phyloP scores from a whole-genome alignment of 2,113 vertebrate species.

The Pedionomus torquatus region DNA sequence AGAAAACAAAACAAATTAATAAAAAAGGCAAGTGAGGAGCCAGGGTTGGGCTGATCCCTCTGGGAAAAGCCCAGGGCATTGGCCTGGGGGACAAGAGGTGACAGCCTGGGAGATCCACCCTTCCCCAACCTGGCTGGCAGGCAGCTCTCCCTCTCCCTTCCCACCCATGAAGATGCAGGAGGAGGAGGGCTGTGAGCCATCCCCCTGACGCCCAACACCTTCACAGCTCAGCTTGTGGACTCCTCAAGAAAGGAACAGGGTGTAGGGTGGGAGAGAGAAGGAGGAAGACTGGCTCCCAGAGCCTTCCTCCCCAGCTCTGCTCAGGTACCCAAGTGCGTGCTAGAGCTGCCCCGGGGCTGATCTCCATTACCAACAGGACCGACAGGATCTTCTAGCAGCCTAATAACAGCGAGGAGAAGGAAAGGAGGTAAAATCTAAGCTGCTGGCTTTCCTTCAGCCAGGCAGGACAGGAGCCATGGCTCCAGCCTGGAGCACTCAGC shows the following conservation, averaged over 20 bases:
- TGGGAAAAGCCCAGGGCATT: not conserved
- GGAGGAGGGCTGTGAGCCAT: rapidly evolving
- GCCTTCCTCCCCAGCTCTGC: not conserved
- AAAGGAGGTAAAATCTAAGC: not conserved
- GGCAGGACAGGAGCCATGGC: not conserved
- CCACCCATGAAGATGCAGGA: not conserved
- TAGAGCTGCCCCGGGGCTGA: not conserved
- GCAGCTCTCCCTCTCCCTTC: too few relatives aligned
- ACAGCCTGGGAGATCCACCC: not conserved
- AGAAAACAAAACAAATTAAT: too few relatives aligned
- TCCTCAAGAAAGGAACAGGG: not conserved
- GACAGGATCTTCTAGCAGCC: not conserved
- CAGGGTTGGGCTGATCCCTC: not conserved
- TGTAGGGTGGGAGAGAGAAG: too few relatives aligned
- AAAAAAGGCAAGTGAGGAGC: not conserved
- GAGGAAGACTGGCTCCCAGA: not conserved
- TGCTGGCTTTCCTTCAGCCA: not conserved
- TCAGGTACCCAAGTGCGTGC: not conserved
- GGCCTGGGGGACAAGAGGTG: not conserved
- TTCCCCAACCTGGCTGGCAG: not conserved
- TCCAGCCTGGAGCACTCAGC: not conserved
- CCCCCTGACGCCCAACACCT: too few relatives aligned
- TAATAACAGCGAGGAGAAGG: not conserved
- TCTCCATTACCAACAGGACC: not conserved
- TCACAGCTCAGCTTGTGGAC: not conserved